Base-by-base conservation (phyloP, 2,797 vertebrate species). In the Enteromius radiatus region DNA sequence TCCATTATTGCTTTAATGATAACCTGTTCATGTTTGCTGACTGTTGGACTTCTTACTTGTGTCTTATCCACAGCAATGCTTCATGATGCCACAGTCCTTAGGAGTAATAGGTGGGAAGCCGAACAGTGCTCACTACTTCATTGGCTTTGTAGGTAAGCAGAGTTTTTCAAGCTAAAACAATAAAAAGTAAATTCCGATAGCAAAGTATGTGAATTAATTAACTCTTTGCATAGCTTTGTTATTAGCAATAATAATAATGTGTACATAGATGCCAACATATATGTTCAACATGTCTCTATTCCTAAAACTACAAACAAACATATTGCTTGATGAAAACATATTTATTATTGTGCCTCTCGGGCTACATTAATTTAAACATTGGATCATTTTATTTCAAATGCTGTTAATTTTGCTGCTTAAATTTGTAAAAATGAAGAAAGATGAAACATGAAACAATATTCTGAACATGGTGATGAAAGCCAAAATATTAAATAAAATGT, bases 51-150 rank as follows among this genome's bases (percentile, higher is more conserved):
- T 59, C 45, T 23, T 15, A 43, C 33, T 61, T 14, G 7, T 41
- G 6, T 77, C 23, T 49, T 21, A 28, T 92, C 82, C 80, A 83
- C 95, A 99, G 98, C 96, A 96, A 93, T 99, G 98, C 92, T 99
- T 99, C 93, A 98, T 96, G 97, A 95, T 98, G 95, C 96, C 98
- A 64, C 98, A 99, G 92, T 99, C 98, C 69, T 93, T 99, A 89
- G 98, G 98, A 67, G 98, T 99, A 83, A 99, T 99, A 14, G 98
- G 98, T 88, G 98, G 98, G 63, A 98, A 98, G 91, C 98, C 98
- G 84, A 99, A 99, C 94, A 99, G 98, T 82, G 98, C 98, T 87
- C 98, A 99, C 93, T 99, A 99, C 95, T 99, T 99, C 93, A 99
- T 99, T 81, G 98, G 98, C 90, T 99, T 96, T 77, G 96, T 99